phyloP scores from a whole-genome alignment of 2,797 vertebrate genomes.

The Brachymystax lenok region DNA sequence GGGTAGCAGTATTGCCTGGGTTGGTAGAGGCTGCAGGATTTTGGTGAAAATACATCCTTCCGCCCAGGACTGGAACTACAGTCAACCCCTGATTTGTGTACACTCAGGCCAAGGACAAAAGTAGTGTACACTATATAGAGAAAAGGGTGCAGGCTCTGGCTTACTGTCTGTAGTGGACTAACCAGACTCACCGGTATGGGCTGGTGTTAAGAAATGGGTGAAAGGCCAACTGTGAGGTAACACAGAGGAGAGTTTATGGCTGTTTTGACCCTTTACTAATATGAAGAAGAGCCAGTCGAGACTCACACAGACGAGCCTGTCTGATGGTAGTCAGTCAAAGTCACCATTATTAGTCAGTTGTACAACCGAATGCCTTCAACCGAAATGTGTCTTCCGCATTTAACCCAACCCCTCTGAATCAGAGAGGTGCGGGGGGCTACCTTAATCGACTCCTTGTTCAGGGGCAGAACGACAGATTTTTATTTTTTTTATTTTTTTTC shows the following conservation, averaged over 20 bases:
- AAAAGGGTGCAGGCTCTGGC: background rate
- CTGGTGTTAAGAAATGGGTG: background rate
- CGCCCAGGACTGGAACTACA: background rate
- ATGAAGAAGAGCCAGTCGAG: background rate
- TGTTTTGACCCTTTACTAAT: background rate
- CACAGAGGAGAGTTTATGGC: background rate
- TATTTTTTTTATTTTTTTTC: no score
- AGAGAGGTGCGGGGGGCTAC: no score
- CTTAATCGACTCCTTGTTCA: no score
- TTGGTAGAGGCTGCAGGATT: background rate
- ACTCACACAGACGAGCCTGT: background rate
- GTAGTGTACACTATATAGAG: background rate
- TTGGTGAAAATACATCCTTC: background rate
- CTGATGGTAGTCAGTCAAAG: background rate
- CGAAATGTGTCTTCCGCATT: no score
- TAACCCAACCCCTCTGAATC: no score
- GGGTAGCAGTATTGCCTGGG: background rate
- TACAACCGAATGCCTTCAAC: no score
- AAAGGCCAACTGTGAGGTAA: conserved; percentile 1
- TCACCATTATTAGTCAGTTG: no score
- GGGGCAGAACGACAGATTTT: no score
- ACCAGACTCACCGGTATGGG: conserved; percentile 30
- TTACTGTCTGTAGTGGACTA: background rate
- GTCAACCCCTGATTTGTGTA: background rate
- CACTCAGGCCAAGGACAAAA: background rate